Percentiles rank a stretch among this genome's conserved stretches.
Evolutionary conservation across 2,888 invertebrate genomes (phyloP).

Genomic region (Alloplasta piceator): DNA sequence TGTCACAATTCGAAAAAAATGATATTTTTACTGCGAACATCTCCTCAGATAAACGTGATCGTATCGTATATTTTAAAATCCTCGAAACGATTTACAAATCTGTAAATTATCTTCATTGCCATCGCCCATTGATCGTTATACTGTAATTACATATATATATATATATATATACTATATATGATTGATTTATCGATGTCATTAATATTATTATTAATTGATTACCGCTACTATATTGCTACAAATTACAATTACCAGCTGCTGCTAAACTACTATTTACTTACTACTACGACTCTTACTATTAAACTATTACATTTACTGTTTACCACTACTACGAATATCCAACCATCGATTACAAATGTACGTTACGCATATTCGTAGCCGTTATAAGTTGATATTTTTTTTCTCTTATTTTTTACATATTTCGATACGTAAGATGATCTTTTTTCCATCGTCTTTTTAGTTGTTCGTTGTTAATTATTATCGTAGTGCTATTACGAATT

Average conservation of each 20-base stretch:
- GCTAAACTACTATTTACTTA: conserved; percentile 56
- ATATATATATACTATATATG: conserved; percentile 48
- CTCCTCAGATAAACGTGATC: conserved; percentile 45
- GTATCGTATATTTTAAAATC: conserved; percentile 28
- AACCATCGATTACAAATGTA: conserved; percentile 52
- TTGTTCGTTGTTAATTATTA: conserved; percentile 56
- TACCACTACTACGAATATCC: too few relatives aligned
- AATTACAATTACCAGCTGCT: conserved; percentile 57
- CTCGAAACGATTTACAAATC: conserved; percentile 37
- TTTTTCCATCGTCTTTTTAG: conserved; percentile 34
- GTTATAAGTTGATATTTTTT: conserved; percentile 11
- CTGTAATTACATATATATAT: too few relatives aligned
- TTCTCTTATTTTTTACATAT: conserved; percentile 23
- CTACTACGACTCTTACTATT: conserved; percentile 55
- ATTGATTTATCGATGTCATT: conserved; percentile 62
- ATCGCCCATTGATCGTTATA: conserved; percentile 58
- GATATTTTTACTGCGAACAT: conserved; percentile 67
- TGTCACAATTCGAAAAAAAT: conserved; percentile 62
- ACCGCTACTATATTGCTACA: conserved; percentile 61
- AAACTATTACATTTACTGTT: conserved; percentile 58
- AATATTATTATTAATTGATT: conserved; percentile 57
- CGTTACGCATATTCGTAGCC: conserved; percentile 48
- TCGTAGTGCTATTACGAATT: conserved; percentile 56
- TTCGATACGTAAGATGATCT: conserved; percentile 35
- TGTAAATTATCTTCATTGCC: conserved; percentile 53